A percentile compares a stretch with the other conserved stretches of the same genome.
Conservation (phyloP, 2,888 invertebrate species). For the Erannis defoliaria region DNA sequence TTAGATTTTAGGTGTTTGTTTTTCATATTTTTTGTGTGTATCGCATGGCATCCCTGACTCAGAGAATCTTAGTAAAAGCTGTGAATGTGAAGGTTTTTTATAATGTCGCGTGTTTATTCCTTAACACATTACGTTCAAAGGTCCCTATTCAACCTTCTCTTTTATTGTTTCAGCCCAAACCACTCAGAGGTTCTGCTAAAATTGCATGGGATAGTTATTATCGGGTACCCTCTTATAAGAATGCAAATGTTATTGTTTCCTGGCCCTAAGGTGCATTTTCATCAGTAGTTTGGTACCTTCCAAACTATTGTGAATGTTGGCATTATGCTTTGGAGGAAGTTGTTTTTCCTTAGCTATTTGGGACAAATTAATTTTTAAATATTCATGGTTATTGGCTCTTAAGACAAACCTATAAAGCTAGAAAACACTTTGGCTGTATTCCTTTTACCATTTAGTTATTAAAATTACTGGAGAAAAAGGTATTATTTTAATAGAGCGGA, state of each 20-base stretch:
- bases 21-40: too few relatives aligned
- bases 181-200: slow-evolving; percentile 41
- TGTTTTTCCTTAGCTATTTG: slow-evolving; percentile 28
- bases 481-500: too few relatives aligned
- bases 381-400: too few relatives aligned
- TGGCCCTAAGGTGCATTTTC: slow-evolving; percentile 62
- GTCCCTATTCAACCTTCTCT: slow-evolving; percentile 15
- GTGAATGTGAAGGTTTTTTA: too few relatives aligned
- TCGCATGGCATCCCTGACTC: too few relatives aligned
- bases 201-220: slow-evolving; percentile 57
- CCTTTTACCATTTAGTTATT: too few relatives aligned
- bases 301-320: slow-evolving; percentile 43
- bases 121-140: neutral
- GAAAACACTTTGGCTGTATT: too few relatives aligned
- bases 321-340: slow-evolving; percentile 19
- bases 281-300: slow-evolving; percentile 52
- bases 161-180: slow-evolving; percentile 43
- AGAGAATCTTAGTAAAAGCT: too few relatives aligned
- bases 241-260: slow-evolving; percentile 70
- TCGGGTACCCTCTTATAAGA: slow-evolving; percentile 61
- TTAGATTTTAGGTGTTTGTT: too few relatives aligned
- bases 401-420: too few relatives aligned
- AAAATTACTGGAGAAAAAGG: too few relatives aligned
- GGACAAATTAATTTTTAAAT: slow-evolving; percentile 7
- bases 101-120: too few relatives aligned